These are phyloP conservation scores for Scaptomyza parva DNA, from an alignment of 2,888 invertebrate genomes.

Conservation along the genomic window DNA sequence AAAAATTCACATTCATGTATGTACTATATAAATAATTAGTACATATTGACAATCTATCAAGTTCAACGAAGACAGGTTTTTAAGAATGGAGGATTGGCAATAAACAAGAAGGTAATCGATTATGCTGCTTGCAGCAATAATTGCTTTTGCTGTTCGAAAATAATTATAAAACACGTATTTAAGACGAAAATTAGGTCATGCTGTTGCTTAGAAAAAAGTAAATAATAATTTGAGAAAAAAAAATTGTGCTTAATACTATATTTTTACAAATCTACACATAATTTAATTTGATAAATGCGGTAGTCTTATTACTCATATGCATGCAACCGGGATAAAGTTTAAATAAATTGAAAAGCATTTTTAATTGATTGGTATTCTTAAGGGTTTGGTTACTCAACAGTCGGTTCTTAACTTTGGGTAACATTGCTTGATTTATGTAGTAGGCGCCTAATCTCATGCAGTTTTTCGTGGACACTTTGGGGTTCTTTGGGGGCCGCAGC, in stretches of 20 bases:
- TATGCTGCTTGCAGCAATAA: slow-evolving; percentile 58
- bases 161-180: slow-evolving; percentile 12
- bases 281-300: not conserved
- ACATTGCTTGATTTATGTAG: slow-evolving; percentile 69
- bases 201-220: not conserved
- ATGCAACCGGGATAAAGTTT: not conserved
- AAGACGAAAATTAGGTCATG: not conserved
- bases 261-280: not conserved
- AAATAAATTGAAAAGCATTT: slow-evolving; percentile 55
- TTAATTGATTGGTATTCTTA: slow-evolving; percentile 68
- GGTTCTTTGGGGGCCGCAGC: slow-evolving; percentile 34
- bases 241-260: too few species aligned
- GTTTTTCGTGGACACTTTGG: slow-evolving; percentile 47
- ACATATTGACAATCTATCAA: slow-evolving; percentile 59
- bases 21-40: not conserved
- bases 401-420: slow-evolving; percentile 34
- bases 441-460: slow-evolving; percentile 64
- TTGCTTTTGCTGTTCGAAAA: slow-evolving; percentile 46
- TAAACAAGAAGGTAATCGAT: slow-evolving; percentile 49
- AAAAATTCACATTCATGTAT: slow-evolving; percentile 12
- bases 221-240: not conserved
- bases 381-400: slow-evolving; percentile 6
- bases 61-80: slow-evolving; percentile 39
- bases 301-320: not conserved
- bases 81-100: slow-evolving; percentile 18